Evolutionary conservation across 2,888 invertebrate genomes (phyloP).

Genomic region (Mycalesis mineus): DNA sequence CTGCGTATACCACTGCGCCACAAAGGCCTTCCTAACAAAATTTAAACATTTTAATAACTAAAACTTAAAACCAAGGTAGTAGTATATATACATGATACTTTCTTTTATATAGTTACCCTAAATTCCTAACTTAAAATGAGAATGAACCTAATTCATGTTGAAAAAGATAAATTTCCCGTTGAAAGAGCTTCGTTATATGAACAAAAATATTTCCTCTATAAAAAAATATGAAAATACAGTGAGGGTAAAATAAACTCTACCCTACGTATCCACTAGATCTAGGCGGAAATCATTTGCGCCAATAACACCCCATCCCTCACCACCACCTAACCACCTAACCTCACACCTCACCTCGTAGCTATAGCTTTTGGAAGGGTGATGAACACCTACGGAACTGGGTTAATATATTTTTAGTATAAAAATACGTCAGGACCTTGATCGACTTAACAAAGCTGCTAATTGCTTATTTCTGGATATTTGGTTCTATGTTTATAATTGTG

Average conservation of each 20-base stretch:
- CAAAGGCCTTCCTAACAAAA: too few relatives aligned
- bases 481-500: too few relatives aligned
- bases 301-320: conserved; percentile 42
- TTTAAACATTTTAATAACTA: too few relatives aligned
- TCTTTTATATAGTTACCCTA: background rate
- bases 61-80: too few relatives aligned
- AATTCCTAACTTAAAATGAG: background rate
- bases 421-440: conserved; percentile 43
- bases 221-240: conserved; percentile 16
- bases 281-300: conserved; percentile 65
- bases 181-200: conserved; percentile 9
- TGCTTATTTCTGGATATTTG: too few relatives aligned
- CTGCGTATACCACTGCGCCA: too few relatives aligned
- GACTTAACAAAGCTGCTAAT: background rate
- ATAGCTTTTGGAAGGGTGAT: conserved; percentile 44
- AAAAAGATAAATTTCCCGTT: conserved; percentile 1
- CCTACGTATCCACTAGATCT: conserved; percentile 42
- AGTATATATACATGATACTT: too few relatives aligned
- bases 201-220: conserved; percentile 10
- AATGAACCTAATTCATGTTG: conserved; percentile 9
- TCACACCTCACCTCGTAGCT: conserved; percentile 23
- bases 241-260: conserved; percentile 42
- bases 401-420: conserved; percentile 56
- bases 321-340: background rate
- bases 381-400: conserved; percentile 43